phyloP scores from a whole-genome alignment of 2,113 vertebrate species.

The Archocentrus centrarchus region DNA sequence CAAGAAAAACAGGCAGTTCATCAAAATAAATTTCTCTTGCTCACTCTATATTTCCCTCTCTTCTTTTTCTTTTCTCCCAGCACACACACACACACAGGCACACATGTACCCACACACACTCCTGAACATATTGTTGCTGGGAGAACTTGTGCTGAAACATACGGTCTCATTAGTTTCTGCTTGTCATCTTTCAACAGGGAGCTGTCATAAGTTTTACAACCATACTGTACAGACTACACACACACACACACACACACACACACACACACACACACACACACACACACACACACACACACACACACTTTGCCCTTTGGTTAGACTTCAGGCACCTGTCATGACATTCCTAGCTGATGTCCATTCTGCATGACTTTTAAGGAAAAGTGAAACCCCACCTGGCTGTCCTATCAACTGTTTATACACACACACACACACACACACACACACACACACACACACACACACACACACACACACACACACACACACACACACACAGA shows the following conservation, averaged over 20 bases:
- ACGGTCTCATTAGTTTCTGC: constrained; percentile 72
- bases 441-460: background rate
- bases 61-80: background rate
- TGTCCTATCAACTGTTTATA: background rate
- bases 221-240: constrained; percentile 2
- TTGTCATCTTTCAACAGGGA: constrained; percentile 68
- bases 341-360: constrained; percentile 37
- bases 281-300: constrained; percentile 8
- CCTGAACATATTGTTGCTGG: constrained; percentile 43
- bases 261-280: background rate
- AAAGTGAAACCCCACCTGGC: constrained; percentile 12
- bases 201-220: constrained; percentile 54
- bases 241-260: constrained; percentile 4
- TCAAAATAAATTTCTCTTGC: background rate
- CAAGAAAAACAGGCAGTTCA: constrained; percentile 18
- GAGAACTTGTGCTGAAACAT: constrained; percentile 56
- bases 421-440: background rate
- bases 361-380: constrained; percentile 29
- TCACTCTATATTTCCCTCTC: background rate
- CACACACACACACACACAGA: background rate
- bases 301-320: constrained; percentile 44
- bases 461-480: background rate
- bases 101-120: background rate
- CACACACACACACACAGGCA: background rate
- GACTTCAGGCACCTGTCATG: constrained; percentile 49